A percentile compares a stretch with the other conserved stretches of the same genome.
phyloP scores from a whole-genome alignment of 2,797 vertebrate species.

The Enteromius argenteus region DNA sequence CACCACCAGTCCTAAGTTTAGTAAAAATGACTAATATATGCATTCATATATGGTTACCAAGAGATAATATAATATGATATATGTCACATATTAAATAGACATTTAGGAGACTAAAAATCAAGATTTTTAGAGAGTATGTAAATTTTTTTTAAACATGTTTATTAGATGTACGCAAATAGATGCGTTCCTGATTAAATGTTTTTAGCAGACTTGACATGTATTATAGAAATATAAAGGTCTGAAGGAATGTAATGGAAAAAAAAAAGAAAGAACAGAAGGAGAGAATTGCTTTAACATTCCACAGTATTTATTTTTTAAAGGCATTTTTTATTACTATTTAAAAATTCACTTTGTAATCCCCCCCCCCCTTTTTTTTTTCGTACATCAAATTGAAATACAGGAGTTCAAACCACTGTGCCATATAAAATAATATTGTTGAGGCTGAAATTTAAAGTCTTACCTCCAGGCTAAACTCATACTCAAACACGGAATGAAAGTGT shows the following conservation, averaged over 20 bases:
- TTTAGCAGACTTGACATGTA: background rate
- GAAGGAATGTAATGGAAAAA: background rate
- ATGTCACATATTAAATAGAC: no score
- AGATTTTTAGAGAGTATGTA: background rate
- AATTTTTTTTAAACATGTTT: background rate
- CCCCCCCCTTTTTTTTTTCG: conserved; percentile 67
- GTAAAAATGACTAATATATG: no score
- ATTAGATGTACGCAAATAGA: background rate
- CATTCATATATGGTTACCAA: no score
- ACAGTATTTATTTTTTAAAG: conserved; percentile 59
- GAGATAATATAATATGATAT: no score
- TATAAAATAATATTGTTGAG: conserved; percentile 82
- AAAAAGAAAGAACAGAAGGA: background rate
- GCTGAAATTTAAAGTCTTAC: conserved; percentile 93
- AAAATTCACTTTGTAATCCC: conserved; percentile 76
- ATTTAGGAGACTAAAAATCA: no score
- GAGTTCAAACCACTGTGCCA: conserved; percentile 81
- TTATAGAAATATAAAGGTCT: background rate
- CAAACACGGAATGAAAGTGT: conserved; percentile 94
- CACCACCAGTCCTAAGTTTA: no score
- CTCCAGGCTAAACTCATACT: conserved; percentile 92
- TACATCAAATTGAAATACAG: conserved; percentile 79
- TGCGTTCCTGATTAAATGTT: background rate
- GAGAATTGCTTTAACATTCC: conserved; percentile 48
- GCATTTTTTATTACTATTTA: conserved; percentile 63